These are phyloP conservation scores for Bufo bufo DNA, from an alignment of 2,113 vertebrate genomes.

Conservation along the genomic window DNA sequence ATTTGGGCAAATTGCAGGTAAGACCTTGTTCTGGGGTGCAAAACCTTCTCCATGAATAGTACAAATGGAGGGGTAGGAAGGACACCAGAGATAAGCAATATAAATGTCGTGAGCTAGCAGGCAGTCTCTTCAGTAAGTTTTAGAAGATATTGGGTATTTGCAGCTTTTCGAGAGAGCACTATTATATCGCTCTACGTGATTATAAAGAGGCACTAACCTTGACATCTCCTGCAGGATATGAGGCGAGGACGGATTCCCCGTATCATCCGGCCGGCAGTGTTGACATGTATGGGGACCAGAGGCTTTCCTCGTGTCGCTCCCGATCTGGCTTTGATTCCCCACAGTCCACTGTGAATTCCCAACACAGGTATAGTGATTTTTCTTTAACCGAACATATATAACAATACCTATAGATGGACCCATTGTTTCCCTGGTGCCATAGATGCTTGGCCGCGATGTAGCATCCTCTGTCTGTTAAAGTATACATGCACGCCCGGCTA, in stretches of 20 bases:
- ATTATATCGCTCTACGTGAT: not conserved
- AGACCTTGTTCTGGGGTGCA: not conserved
- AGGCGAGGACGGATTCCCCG: slow-evolving; percentile 78
- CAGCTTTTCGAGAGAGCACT: not conserved
- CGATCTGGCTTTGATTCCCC: slow-evolving; percentile 85
- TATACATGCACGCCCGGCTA: too few relatives aligned
- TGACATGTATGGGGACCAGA: slow-evolving; percentile 83
- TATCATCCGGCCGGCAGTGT: slow-evolving; percentile 76
- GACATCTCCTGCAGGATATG: slow-evolving; percentile 70
- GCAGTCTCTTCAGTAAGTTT: too few relatives aligned
- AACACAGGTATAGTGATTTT: slow-evolving; percentile 72
- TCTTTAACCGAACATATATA: not conserved
- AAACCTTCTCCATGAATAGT: not conserved
- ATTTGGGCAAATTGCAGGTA: slow-evolving; percentile 79
- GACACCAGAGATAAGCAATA: not conserved
- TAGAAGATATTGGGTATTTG: too few relatives aligned
- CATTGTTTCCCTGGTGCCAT: too few relatives aligned
- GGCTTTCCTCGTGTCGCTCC: slow-evolving; percentile 75
- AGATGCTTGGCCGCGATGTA: too few relatives aligned
- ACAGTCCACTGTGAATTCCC: slow-evolving; percentile 77
- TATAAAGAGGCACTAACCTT: not conserved
- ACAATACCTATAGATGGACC: too few relatives aligned
- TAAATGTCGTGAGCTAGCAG: not conserved
- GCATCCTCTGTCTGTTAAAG: too few relatives aligned
- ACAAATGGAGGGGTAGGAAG: not conserved